Evolutionary conservation across 2,113 vertebrate species (phyloP).

Genomic region (Lamprologus tigripictilis): DNA sequence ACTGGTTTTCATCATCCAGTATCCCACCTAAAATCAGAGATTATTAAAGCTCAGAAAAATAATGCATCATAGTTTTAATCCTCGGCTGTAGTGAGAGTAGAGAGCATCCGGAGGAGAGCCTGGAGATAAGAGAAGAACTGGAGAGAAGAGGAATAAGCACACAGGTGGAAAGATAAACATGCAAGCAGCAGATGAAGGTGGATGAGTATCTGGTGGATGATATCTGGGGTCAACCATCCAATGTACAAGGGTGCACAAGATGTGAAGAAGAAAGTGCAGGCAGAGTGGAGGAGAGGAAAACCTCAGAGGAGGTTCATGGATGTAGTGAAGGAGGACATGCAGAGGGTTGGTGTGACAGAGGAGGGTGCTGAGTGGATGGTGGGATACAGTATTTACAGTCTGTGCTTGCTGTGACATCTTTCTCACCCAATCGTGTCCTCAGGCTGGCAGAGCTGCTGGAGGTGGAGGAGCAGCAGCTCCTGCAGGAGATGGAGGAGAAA

Average conservation of each 20-base stretch:
- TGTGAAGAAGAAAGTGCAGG: not conserved
- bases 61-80: not conserved
- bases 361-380: not conserved
- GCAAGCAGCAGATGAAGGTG: not conserved
- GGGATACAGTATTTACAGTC: not conserved
- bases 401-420: not conserved
- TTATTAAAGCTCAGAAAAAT: not conserved
- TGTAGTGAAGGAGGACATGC: not conserved
- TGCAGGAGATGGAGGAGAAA: slow-evolving; percentile 70
- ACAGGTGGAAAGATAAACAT: not conserved
- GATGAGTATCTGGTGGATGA: no score
- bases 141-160: not conserved
- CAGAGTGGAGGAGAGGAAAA: not conserved
- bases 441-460: slow-evolving; percentile 80
- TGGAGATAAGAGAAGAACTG: not conserved
- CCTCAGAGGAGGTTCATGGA: not conserved
- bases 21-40: not conserved
- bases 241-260: not conserved
- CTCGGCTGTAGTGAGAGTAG: not conserved
- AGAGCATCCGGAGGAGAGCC: not conserved
- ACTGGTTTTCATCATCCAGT: not conserved
- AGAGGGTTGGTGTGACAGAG: not conserved
- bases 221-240: not conserved
- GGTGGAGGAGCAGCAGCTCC: slow-evolving; percentile 73
- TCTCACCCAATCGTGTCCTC: not conserved